phyloP scores from a whole-genome alignment of 1,140 invertebrate genomes.

The Drosophila miranda region DNA sequence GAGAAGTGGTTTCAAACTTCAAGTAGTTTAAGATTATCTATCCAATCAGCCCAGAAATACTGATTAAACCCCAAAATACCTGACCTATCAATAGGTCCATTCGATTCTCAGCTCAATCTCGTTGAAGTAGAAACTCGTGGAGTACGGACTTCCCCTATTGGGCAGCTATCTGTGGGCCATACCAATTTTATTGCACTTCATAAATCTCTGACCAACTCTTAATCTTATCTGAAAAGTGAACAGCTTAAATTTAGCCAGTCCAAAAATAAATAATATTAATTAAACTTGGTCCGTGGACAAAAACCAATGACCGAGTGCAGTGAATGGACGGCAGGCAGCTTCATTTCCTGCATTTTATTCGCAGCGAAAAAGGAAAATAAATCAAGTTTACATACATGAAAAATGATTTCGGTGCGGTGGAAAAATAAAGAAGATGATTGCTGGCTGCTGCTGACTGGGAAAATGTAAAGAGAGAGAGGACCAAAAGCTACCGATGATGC shows the following conservation, averaged over 20 bases:
- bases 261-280: slow-evolving; percentile 20
- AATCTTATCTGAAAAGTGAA: slow-evolving; percentile 23
- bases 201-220: slow-evolving; percentile 1
- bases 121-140: too few species aligned
- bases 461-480: slow-evolving; percentile 14
- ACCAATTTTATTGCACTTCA: neutral
- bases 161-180: slow-evolving; percentile 1
- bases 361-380: slow-evolving; percentile 32
- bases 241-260: slow-evolving; percentile 13
- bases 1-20: too few species aligned
- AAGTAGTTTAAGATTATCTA: too few species aligned
- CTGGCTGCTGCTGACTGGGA: slow-evolving; percentile 1
- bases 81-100: too few species aligned
- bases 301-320: slow-evolving; percentile 10
- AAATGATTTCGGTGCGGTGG: slow-evolving; percentile 36
- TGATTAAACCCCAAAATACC: too few species aligned
- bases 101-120: too few species aligned
- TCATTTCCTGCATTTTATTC: slow-evolving; percentile 38
- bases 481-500: neutral
- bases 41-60: too few species aligned
- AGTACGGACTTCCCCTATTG: too few species aligned
- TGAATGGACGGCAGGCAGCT: slow-evolving; percentile 20
- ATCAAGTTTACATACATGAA: slow-evolving; percentile 49
- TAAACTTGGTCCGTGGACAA: neutral
- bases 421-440: slow-evolving; percentile 31